Evolutionary conservation across 2,113 vertebrate species (phyloP).

Genomic region (Channa argus): DNA sequence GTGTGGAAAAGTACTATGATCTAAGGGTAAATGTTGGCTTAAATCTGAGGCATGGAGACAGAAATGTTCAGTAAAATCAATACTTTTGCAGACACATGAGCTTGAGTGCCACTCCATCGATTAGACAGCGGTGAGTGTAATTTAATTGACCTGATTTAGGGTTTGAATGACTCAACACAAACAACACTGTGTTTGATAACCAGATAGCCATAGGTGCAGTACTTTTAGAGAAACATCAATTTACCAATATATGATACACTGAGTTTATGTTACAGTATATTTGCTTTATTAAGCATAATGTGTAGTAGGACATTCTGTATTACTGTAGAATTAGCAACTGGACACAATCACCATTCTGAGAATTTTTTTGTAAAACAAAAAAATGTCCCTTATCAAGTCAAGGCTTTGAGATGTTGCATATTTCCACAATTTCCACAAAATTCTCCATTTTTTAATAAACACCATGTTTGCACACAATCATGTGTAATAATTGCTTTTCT

Average conservation of each 20-base stretch:
- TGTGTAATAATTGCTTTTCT: slow-evolving; percentile 37
- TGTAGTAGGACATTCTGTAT: background rate
- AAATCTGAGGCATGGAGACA: background rate
- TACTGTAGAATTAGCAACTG: too few relatives aligned
- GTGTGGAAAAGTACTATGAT: background rate
- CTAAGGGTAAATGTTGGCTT: background rate
- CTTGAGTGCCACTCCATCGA: slow-evolving; percentile 17
- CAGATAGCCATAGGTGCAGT: background rate
- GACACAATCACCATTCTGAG: too few relatives aligned
- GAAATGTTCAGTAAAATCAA: slow-evolving; percentile 34
- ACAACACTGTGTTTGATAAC: slow-evolving; percentile 10
- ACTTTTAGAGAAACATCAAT: slow-evolving; percentile 10
- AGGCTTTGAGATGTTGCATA: too few relatives aligned
- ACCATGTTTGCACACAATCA: slow-evolving; percentile 33
- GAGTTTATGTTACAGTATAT: background rate
- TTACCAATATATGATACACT: background rate
- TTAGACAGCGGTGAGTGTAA: slow-evolving; percentile 25
- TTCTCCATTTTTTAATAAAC: slow-evolving; percentile 10
- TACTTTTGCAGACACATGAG: slow-evolving; percentile 9
- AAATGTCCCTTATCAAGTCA: too few relatives aligned
- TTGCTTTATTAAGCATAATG: slow-evolving; percentile 6
- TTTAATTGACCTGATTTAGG: slow-evolving; percentile 28
- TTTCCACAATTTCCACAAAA: too few relatives aligned
- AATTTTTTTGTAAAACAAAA: too few relatives aligned
- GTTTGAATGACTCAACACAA: slow-evolving; percentile 15